Evolutionary conservation across 2,113 vertebrate genomes (phyloP), one percentile per base, ranked within the genome.

Genomic region (Odontophorus gujanensis): DNA sequence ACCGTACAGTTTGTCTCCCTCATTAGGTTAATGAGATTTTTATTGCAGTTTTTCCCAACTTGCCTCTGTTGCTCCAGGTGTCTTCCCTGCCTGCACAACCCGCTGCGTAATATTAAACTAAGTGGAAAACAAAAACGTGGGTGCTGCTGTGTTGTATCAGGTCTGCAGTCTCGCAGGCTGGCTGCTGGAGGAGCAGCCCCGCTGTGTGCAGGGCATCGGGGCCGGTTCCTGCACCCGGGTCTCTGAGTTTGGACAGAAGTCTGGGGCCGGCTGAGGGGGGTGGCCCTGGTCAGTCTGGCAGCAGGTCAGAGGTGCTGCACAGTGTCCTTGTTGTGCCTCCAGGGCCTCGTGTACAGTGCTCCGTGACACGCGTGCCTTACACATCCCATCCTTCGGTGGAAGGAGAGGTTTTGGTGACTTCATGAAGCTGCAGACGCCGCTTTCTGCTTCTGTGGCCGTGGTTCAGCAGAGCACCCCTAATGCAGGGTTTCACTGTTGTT

Each of bases 1-100:
- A 20, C 63, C 15, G 28, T 45, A 3, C 30, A 73, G 34, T 85
- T 93, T 87, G 59, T 75, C 80, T 95, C 67, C 21, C 77, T 95
- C 62, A 24, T 93, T 90, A 88, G 58, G 42, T 68, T 90, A 90
- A 89, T 86, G 88, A 84, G 77, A 48, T 86, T 90, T 94, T 92
- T 85, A 85, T 24, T 80, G 87, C 38, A 30, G 48, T 30, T 68
- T 93, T 89, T 66, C 22, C 43, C 55, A 55, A 34, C 50, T 43
- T 78, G 55, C 42, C 78, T 26, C 57, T 69, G 42, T 66, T 86
- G 65, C 51, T 96, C 19, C 80, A 51, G 68, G 73, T 91, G 51
- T 69, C 62, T 86, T 74, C 74, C 51, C 58, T 34, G 71, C 45
- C 12, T 53, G 81, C 81, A 34, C 61, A 90, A 25, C 34, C 61